Percentiles rank a stretch among this genome's conserved stretches.
These are phyloP conservation scores for Poecilus cupreus DNA, from an alignment of 2,888 invertebrate species.

Conservation along the genomic window DNA sequence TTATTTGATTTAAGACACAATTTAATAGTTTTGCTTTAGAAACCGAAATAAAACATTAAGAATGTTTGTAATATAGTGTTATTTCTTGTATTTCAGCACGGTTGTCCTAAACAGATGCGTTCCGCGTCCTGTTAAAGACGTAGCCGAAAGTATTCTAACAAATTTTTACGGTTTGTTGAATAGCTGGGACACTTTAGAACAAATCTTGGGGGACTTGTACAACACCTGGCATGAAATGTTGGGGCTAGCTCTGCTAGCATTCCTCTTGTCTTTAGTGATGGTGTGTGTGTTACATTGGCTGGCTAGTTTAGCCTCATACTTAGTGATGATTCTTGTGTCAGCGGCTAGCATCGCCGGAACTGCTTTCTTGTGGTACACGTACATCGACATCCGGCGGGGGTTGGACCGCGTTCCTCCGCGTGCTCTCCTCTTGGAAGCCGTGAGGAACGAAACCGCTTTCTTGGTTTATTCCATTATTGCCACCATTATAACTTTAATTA, in stretches of 20 bases:
- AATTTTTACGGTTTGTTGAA: conserved; percentile 89
- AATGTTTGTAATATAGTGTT: conserved; percentile 1
- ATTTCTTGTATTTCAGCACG: conserved; percentile 73
- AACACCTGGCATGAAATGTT: conserved; percentile 91
- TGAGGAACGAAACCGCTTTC: conserved; percentile 91
- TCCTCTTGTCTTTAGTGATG: conserved; percentile 88
- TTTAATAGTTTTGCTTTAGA: no score
- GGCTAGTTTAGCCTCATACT: conserved; percentile 89
- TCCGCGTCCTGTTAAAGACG: conserved; percentile 82
- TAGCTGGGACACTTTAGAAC: conserved; percentile 91
- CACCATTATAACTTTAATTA: conserved; percentile 88
- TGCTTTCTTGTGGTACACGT: conserved; percentile 91
- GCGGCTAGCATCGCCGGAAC: conserved; percentile 86
- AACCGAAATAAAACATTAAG: not conserved
- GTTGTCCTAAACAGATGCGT: conserved; percentile 92
- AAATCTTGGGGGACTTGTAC: conserved; percentile 91
- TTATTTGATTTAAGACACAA: no score
- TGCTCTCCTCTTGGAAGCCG: conserved; percentile 82
- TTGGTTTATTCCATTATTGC: conserved; percentile 89
- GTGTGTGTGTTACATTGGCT: conserved; percentile 89
- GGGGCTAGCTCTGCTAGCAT: conserved; percentile 85
- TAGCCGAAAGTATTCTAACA: conserved; percentile 78
- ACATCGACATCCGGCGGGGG: conserved; percentile 82
- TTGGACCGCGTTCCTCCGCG: conserved; percentile 75
- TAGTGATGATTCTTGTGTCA: conserved; percentile 88